phyloP scores from a whole-genome alignment of 2,888 invertebrate species.

The Gastrophysa polygoni region DNA sequence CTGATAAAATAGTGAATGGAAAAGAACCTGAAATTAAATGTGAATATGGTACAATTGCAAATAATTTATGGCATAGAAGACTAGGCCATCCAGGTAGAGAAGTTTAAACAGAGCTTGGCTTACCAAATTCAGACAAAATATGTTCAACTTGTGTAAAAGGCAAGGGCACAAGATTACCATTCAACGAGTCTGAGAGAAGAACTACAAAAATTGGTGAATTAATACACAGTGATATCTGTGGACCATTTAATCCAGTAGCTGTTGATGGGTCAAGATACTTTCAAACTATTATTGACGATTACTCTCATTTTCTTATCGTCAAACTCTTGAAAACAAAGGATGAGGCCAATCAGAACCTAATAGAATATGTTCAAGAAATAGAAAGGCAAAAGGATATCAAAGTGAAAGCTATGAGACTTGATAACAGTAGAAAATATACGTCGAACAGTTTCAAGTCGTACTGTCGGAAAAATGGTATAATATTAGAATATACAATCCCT shows the following conservation, averaged over 20 bases:
- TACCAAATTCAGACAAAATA: constrained; percentile 6
- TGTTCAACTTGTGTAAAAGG: constrained; percentile 23
- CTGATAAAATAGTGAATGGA: constrained; percentile 9
- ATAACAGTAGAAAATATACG: constrained; percentile 29
- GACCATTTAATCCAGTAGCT: constrained; percentile 18
- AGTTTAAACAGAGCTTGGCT: constrained; percentile 13
- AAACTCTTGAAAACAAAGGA: constrained; percentile 13
- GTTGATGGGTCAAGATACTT: constrained; percentile 22
- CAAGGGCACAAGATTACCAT: constrained; percentile 14
- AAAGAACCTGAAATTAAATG: constrained; percentile 8
- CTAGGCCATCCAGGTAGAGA: constrained; percentile 25
- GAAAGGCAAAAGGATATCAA: constrained; percentile 11
- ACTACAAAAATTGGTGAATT: constrained; percentile 19
- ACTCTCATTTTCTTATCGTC: constrained; percentile 15
- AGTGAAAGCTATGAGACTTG: constrained; percentile 18
- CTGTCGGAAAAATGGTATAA: constrained; percentile 18
- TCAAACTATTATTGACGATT: constrained; percentile 25
- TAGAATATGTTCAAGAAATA: constrained; percentile 9
- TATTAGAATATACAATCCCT: constrained; percentile 31
- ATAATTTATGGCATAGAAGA: constrained; percentile 26
- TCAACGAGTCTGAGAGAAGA: constrained; percentile 9
- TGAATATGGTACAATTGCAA: constrained; percentile 18
- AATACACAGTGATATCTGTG: constrained; percentile 10
- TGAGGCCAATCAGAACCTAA: constrained; percentile 10
- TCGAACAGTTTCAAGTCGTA: constrained; percentile 26